These are phyloP conservation scores for Lamellibrachia satsuma DNA, from an alignment of 2,888 invertebrate genomes.

Conservation along the genomic window DNA sequence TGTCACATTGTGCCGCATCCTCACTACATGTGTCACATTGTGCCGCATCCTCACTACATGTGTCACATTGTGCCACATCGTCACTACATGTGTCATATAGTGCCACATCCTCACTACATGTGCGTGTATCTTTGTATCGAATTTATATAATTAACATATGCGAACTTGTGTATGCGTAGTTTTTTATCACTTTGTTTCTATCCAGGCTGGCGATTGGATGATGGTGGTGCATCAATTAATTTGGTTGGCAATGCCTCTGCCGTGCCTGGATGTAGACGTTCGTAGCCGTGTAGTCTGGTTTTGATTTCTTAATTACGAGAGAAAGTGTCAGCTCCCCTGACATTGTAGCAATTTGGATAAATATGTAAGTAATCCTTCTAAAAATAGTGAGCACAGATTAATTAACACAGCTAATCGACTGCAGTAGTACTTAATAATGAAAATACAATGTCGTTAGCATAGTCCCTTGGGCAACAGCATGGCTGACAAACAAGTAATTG, in stretches of 20 bases:
- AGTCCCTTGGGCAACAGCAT: too few relatives aligned
- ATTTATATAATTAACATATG: too few relatives aligned
- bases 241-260: neutral
- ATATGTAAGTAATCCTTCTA: neutral
- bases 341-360: neutral
- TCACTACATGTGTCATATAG: too few relatives aligned
- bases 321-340: neutral
- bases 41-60: too few relatives aligned
- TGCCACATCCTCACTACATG: too few relatives aligned
- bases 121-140: too few relatives aligned
- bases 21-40: too few relatives aligned
- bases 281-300: neutral
- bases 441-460: too few relatives aligned
- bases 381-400: neutral
- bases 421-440: neutral
- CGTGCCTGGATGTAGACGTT: neutral
- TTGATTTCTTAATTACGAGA: constrained; percentile 12
- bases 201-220: neutral
- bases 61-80: too few relatives aligned
- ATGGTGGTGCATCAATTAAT: neutral
- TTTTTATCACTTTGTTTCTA: neutral
- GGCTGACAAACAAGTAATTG: too few relatives aligned
- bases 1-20: too few relatives aligned
- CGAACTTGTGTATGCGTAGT: neutral
- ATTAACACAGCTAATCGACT: neutral